These are phyloP conservation scores for Antheraea pernyi DNA, from an alignment of 1,140 invertebrate species.

Conservation along the genomic window DNA sequence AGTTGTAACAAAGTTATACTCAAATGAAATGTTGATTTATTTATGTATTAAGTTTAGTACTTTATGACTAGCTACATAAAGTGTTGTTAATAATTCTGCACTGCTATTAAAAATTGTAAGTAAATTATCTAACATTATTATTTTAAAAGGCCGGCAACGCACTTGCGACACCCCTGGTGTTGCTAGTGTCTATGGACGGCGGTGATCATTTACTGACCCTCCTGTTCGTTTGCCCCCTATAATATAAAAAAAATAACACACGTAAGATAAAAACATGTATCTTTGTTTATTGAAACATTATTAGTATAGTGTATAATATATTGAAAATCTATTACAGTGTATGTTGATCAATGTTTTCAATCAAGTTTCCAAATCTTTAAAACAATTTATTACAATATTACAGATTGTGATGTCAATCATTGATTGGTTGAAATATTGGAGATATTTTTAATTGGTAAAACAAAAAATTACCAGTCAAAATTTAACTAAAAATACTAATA, in stretches of 20 bases:
- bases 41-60: neutral
- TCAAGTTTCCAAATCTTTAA: too few species aligned
- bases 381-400: neutral
- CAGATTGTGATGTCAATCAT: neutral
- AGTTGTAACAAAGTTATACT: neutral
- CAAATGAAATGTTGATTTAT: neutral
- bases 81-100: neutral
- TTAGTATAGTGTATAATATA: too few species aligned
- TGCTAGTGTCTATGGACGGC: too few species aligned
- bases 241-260: too few species aligned
- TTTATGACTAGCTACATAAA: neutral
- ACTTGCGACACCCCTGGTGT: too few species aligned
- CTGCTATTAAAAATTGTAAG: neutral
- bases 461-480: neutral
- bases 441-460: too few species aligned
- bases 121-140: neutral
- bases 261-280: neutral
- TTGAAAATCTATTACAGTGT: too few species aligned
- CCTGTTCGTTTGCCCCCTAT: too few species aligned
- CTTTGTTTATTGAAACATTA: too few species aligned
- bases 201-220: too few species aligned
- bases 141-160: too few species aligned
- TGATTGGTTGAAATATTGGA: neutral
- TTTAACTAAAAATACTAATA: neutral
- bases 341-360: neutral